These are phyloP conservation scores for Tragopan temminckii DNA, from an alignment of 2,797 vertebrate species.

Conservation along the genomic window DNA sequence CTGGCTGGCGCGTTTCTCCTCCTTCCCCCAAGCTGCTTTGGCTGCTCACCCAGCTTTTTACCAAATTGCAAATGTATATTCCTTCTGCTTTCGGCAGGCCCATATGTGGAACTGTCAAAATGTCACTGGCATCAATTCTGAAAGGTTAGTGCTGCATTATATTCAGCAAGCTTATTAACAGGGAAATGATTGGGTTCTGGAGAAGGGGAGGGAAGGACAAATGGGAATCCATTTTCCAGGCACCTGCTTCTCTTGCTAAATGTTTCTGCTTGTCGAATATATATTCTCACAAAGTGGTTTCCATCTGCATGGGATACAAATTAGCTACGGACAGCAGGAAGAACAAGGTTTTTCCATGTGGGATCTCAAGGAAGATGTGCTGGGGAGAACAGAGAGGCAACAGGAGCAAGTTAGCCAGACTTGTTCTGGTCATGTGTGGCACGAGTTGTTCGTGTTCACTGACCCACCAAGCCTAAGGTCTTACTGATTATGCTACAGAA, in stretches of 20 bases:
- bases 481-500: not conserved
- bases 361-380: not conserved
- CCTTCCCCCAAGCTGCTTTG: constrained; percentile 55
- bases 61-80: constrained; percentile 63
- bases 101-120: constrained; percentile 72
- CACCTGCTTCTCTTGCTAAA: constrained; percentile 25
- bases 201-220: constrained; percentile 39
- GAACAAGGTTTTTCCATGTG: not conserved
- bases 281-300: constrained; percentile 15
- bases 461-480: not conserved
- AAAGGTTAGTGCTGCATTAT: constrained; percentile 57
- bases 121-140: constrained; percentile 57
- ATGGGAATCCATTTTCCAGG: constrained; percentile 34
- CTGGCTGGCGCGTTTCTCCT: constrained; percentile 15
- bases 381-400: not conserved
- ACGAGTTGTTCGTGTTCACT: not conserved
- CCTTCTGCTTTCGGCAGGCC: constrained; percentile 58
- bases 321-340: not conserved
- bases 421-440: not conserved
- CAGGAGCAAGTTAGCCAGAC: not conserved
- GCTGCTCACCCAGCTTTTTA: constrained; percentile 71
- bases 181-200: constrained; percentile 56
- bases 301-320: not conserved
- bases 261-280: not conserved
- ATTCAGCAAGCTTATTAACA: constrained; percentile 57